Percentiles rank a stretch among this genome's conserved stretches.
Conservation (phyloP, 2,888 invertebrate species). For the Gnatocerus cornutus region DNA sequence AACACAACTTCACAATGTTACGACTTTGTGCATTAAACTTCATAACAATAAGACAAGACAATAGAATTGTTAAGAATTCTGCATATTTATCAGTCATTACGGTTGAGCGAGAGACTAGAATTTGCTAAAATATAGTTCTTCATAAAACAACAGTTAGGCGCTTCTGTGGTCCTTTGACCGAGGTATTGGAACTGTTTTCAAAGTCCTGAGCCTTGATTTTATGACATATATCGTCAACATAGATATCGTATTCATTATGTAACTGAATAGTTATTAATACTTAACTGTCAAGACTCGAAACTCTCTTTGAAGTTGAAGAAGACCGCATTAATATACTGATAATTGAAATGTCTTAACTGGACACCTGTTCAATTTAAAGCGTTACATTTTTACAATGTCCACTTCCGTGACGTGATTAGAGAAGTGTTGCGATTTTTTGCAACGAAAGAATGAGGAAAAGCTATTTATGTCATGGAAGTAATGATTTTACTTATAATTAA, state of each 20-base stretch:
- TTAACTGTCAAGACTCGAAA: constrained; percentile 27
- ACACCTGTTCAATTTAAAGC: constrained; percentile 32
- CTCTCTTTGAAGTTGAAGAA: constrained; percentile 34
- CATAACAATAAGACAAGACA: too few relatives aligned
- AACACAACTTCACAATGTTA: too few relatives aligned
- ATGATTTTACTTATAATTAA: constrained; percentile 31
- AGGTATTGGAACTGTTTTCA: too few relatives aligned
- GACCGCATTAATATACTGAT: constrained; percentile 26
- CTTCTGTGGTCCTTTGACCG: too few relatives aligned
- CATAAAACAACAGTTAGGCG: too few relatives aligned
- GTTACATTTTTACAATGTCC: constrained; percentile 13
- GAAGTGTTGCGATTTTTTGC: not conserved
- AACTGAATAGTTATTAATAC: constrained; percentile 26
- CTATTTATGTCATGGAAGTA: constrained; percentile 6
- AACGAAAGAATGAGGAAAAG: constrained; percentile 12
- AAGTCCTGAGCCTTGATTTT: too few relatives aligned
- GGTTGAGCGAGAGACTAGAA: too few relatives aligned
- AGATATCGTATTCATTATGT: constrained; percentile 24
- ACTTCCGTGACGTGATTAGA: constrained; percentile 2
- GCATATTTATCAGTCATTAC: too few relatives aligned
- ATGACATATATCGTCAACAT: constrained; percentile 17
- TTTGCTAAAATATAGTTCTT: too few relatives aligned
- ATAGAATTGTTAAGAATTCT: too few relatives aligned
- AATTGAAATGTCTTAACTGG: constrained; percentile 37
- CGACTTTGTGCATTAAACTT: too few relatives aligned